Conservation (phyloP, 2,113 vertebrate species). For the Meleagris gallopavo region DNA sequence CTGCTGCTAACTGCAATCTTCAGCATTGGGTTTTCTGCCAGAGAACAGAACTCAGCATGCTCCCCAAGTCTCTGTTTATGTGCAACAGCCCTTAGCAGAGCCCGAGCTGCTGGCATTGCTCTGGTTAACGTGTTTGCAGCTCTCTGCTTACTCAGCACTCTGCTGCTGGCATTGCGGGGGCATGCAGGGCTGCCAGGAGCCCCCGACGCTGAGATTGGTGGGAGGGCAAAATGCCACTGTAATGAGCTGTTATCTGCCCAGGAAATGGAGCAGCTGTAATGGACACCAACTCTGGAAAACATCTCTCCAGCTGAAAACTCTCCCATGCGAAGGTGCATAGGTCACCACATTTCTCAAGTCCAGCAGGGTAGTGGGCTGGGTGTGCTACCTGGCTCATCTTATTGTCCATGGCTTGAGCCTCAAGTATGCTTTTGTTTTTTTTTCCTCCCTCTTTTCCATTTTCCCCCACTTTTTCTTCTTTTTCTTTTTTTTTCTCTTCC, state of each 20-base stretch:
- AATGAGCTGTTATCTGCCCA: accelerated
- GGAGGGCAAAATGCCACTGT: background rate
- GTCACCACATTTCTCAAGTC: accelerated
- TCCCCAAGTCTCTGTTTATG: background rate
- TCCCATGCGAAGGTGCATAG: accelerated
- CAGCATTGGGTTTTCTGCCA: background rate
- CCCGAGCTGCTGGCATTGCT: background rate
- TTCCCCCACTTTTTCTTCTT: no score
- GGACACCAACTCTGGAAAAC: background rate
- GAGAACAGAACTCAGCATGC: accelerated
- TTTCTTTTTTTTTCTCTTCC: background rate
- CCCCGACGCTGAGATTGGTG: background rate
- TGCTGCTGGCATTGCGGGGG: background rate
- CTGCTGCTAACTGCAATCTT: background rate
- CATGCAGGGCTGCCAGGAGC: background rate
- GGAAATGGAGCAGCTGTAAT: accelerated
- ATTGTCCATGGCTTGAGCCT: background rate
- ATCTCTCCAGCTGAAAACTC: background rate
- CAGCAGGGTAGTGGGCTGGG: background rate
- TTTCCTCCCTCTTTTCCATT: no score
- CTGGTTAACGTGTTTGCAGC: background rate
- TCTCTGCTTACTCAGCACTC: background rate
- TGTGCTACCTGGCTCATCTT: background rate
- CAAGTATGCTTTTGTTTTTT: background rate
- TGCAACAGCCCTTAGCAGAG: background rate